Evolutionary conservation across 2,888 invertebrate species (phyloP), one percentile per base, ranked within the genome.

Genomic region (Drosophila affinis): DNA sequence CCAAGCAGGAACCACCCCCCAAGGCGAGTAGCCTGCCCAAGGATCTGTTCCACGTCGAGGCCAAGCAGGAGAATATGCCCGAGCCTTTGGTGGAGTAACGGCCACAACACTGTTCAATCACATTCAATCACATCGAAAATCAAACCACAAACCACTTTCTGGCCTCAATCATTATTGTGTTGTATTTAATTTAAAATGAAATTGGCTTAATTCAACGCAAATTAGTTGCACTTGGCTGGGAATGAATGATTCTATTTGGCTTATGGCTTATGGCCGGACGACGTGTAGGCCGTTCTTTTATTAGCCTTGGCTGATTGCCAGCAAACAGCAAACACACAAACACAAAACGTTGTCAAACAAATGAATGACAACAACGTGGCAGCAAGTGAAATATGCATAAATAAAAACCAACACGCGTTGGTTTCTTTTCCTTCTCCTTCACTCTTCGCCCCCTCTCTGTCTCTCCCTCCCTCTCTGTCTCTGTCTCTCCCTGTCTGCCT

Each of bases 291-390:
- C 18, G 51, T 57, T 60, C 65, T 64, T 61, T 64, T 64, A 47
- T 73, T 58, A 61, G 59, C 70, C 59, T 72, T 81, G 87, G 81
- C 87, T 64, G 68, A 68, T 58, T 81, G 87, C 81, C 87, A 78
- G 63, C 60, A 67, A 80, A 72, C 81, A 39, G n/a, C n/a, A n/a
- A n/a, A n/a, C n/a, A n/a, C n/a, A n/a, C 60, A 67, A 80, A 72
- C 81, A 39, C 39, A 39, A 76, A 61, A 45, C 55, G 51, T 59
- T 74, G 49, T 46, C 73, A 64, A 72, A 63, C 64, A 65, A 73
- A 52, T 59, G 59, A 72, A 64, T 34, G 63, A 57, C 53, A 80
- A 24, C 47, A 54, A 14, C 39, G 6, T 39, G 39, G 39, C 39
- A 48, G 27, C 51, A 64, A 39, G 52, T 34, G 21, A 58, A 57